Percentiles rank a stretch among this genome's conserved stretches.
These are phyloP conservation scores for Sesamia nonagrioides DNA, from an alignment of 1,140 invertebrate genomes.

Conservation along the genomic window DNA sequence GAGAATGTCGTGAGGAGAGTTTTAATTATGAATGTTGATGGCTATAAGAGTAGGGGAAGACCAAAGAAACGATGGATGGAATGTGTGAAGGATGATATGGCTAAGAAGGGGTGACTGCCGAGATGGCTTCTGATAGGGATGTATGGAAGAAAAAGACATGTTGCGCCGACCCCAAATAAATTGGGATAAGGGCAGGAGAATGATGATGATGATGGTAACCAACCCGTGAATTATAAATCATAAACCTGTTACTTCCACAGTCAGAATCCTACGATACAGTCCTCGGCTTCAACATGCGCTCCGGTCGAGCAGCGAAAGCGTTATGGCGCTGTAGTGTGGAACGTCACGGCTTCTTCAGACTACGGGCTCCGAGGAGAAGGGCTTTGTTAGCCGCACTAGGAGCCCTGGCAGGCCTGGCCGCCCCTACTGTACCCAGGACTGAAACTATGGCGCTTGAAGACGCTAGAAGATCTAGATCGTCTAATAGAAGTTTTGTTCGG, in stretches of 20 bases:
- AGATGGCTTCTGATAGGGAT: too few species aligned
- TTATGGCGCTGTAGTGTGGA: conserved; percentile 99
- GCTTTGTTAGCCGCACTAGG: conserved; percentile 73
- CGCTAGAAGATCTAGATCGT: conserved; percentile 92
- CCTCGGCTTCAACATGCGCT: conserved; percentile 97
- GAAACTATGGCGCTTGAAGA: conserved; percentile 98
- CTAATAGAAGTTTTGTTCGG: conserved; percentile 95
- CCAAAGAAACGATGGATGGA: too few species aligned
- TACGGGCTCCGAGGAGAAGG: conserved; percentile 91
- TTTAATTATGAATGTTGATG: too few species aligned
- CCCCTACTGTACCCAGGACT: conserved; percentile 89
- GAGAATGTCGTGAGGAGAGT: too few species aligned
- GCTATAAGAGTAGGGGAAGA: too few species aligned
- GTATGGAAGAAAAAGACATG: too few species aligned
- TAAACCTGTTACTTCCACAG: conserved; percentile 87
- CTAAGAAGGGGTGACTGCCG: too few species aligned
- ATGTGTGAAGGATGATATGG: too few species aligned
- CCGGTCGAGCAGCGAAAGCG: conserved; percentile 97
- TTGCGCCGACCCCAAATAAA: too few species aligned
- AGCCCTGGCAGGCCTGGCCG: conserved; percentile 72
- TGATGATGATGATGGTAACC: too few species aligned
- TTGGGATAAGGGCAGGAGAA: too few species aligned
- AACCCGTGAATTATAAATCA: not conserved
- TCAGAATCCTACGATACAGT: conserved; percentile 97
- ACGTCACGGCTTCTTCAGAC: conserved; percentile 98